Percentiles rank a stretch among this genome's conserved stretches.
Evolutionary conservation across 2,113 vertebrate genomes (phyloP).

Genomic region (Hypanus sabinus): DNA sequence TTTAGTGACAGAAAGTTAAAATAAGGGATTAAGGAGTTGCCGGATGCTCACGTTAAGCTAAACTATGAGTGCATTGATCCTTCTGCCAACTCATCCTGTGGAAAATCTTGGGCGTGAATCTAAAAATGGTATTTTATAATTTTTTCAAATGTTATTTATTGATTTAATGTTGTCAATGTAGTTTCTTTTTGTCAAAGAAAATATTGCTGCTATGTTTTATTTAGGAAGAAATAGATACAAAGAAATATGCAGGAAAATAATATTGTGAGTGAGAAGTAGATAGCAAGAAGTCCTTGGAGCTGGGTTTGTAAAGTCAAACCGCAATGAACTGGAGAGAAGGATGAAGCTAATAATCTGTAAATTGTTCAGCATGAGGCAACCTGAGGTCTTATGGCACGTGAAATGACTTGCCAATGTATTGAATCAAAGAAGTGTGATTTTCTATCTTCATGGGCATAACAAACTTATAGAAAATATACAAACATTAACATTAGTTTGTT

Average conservation of each 20-base stretch:
- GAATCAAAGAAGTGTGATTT: not conserved
- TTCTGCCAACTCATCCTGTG: not conserved
- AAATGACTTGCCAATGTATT: not conserved
- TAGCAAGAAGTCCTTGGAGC: not conserved
- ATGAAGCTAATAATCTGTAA: not conserved
- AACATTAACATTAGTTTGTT: not conserved
- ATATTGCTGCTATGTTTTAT: not conserved
- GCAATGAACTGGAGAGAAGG: not conserved
- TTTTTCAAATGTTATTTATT: not conserved
- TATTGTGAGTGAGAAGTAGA: not conserved
- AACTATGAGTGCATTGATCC: not conserved
- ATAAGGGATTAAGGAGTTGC: not conserved
- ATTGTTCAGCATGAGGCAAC: not conserved
- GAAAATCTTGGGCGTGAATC: not conserved
- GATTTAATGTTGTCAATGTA: not conserved
- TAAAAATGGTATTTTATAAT: not conserved
- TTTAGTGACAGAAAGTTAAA: not conserved
- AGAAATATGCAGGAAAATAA: not conserved
- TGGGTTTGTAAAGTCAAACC: not conserved
- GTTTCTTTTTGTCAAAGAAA: not conserved
- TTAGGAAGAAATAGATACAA: not conserved
- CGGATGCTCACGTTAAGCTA: not conserved
- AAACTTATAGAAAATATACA: constrained; percentile 1
- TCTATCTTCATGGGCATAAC: not conserved
- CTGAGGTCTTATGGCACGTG: not conserved